Evolutionary conservation across 2,113 vertebrate species (phyloP).

Genomic region (Fukomys damarensis): DNA sequence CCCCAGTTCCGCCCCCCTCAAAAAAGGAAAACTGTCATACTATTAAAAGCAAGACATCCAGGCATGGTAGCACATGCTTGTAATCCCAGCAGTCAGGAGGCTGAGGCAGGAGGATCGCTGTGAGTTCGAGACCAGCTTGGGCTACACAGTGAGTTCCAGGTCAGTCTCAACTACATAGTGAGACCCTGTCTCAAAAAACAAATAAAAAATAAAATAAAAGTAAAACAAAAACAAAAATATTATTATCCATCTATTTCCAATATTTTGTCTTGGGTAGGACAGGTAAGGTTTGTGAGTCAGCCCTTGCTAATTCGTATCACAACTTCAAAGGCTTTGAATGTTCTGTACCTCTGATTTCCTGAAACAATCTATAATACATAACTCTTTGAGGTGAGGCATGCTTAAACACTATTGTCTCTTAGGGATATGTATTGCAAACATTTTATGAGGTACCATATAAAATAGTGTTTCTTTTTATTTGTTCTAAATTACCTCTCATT

Average conservation of each 20-base stretch:
- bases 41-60: not conserved
- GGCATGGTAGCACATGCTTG: no score
- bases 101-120: no score
- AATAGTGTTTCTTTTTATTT: not conserved
- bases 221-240: not conserved
- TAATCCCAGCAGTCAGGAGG: no score
- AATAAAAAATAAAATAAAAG: no score
- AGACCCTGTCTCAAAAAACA: no score
- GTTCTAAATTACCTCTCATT: conserved; percentile 12
- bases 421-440: not conserved
- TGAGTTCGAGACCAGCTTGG: no score
- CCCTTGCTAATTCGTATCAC: not conserved
- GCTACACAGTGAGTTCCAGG: no score
- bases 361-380: not conserved
- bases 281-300: not conserved
- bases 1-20: no score
- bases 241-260: not conserved
- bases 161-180: no score
- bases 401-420: not conserved
- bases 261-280: not conserved
- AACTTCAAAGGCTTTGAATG: not conserved
- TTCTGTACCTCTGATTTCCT: not conserved
- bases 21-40: not conserved
- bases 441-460: not conserved
- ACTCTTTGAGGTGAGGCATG: not conserved